Evolutionary conservation across 2,797 vertebrate species (phyloP).

Genomic region (Phalanger gymnotis): DNA sequence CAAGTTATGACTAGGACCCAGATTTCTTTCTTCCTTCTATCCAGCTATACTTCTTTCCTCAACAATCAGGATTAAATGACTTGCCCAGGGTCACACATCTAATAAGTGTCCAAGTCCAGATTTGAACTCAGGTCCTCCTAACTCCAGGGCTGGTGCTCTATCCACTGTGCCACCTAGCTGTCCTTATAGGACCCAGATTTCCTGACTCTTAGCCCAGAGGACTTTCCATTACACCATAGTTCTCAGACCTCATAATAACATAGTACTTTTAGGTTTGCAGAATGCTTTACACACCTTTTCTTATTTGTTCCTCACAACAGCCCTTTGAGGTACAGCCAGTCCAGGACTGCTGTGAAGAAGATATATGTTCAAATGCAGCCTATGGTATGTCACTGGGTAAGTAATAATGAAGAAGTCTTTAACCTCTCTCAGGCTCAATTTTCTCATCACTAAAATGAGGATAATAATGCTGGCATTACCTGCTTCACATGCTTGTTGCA

Average conservation of each 20-base stretch:
- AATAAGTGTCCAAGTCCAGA: not conserved
- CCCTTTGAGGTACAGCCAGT: not conserved
- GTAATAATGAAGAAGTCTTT: not conserved
- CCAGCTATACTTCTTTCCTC: not conserved
- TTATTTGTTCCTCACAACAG: not conserved
- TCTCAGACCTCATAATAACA: not conserved
- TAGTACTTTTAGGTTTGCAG: not conserved
- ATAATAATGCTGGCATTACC: not conserved
- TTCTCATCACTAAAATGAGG: not conserved
- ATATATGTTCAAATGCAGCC: slow-evolving; percentile 3
- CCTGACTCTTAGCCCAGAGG: not conserved
- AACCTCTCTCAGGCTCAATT: not conserved
- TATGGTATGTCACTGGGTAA: not conserved
- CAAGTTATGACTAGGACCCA: not conserved
- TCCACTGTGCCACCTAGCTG: not conserved
- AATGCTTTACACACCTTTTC: not conserved
- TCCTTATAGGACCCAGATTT: not conserved
- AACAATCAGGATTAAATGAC: not conserved
- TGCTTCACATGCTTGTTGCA: not conserved
- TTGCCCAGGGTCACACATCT: not conserved
- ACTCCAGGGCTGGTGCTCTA: not conserved
- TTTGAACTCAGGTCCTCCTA: not conserved
- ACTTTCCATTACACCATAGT: not conserved
- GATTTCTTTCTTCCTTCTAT: not conserved
- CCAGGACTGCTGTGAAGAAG: not conserved